These are phyloP conservation scores for Aphelinus atriplicis DNA, from an alignment of 1,140 invertebrate species.

Conservation along the genomic window DNA sequence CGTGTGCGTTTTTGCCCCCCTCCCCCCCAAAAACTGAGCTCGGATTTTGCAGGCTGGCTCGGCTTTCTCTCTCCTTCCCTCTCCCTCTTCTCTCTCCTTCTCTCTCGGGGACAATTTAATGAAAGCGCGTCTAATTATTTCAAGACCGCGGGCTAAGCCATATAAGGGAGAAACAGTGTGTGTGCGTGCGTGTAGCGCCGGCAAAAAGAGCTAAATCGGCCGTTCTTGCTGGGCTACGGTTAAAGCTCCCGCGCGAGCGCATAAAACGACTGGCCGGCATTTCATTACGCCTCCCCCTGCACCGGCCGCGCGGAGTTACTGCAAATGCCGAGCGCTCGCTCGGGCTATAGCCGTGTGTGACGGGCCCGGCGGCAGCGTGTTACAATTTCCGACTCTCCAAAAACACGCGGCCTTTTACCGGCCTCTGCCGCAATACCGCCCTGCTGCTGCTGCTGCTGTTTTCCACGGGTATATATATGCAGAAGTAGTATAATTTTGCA, in stretches of 20 bases:
- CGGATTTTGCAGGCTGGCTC: too few relatives aligned
- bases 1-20: too few relatives aligned
- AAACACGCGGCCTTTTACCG: conserved; percentile 3
- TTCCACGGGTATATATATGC: too few relatives aligned
- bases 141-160: conserved; percentile 15
- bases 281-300: conserved; percentile 17
- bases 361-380: background rate
- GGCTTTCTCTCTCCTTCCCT: too few relatives aligned
- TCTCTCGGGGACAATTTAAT: conserved; percentile 12
- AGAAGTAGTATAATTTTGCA: conserved; percentile 26
- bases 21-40: too few relatives aligned
- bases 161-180: background rate
- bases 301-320: conserved; percentile 13
- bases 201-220: conserved; percentile 24
- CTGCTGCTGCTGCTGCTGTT: too few relatives aligned
- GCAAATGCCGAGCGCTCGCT: conserved; percentile 19
- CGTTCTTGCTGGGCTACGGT: conserved; percentile 4
- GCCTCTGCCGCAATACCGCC: too few relatives aligned
- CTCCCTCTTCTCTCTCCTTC: too few relatives aligned
- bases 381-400: conserved; percentile 20
- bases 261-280: conserved; percentile 16
- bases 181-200: too few relatives aligned
- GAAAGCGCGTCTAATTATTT: conserved; percentile 21
- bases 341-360: background rate
- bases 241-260: background rate